Evolutionary conservation across 2,888 invertebrate genomes (phyloP).

Genomic region (Antheraea assamensis): DNA sequence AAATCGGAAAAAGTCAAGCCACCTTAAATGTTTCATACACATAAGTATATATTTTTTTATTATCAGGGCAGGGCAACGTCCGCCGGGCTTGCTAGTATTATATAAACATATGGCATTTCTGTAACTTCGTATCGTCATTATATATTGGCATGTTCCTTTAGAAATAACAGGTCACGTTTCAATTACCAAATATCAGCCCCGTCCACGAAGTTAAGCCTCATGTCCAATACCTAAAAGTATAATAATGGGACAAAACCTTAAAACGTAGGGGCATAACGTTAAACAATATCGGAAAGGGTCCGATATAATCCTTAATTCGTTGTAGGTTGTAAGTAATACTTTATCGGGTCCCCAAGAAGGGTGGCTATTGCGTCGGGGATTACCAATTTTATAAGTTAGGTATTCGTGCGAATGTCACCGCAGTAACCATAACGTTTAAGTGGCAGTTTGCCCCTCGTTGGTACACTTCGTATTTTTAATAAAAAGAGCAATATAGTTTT

Average conservation of each 20-base stretch:
- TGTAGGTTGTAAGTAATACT: constrained; percentile 53
- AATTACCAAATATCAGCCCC: constrained; percentile 17
- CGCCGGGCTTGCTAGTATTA: no score
- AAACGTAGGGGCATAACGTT: constrained; percentile 45
- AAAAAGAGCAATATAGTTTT: constrained; percentile 76
- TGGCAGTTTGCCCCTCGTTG: constrained; percentile 74
- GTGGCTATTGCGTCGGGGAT: constrained; percentile 54
- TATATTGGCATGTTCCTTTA: neutral
- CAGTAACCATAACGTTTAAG: constrained; percentile 79
- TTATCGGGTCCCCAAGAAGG: constrained; percentile 57
- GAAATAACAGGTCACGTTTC: constrained; percentile 17
- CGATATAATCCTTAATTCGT: constrained; percentile 60
- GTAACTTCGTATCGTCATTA: neutral
- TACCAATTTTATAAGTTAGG: constrained; percentile 78
- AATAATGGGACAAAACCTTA: constrained; percentile 42
- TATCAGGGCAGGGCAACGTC: no score
- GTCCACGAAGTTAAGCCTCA: constrained; percentile 10
- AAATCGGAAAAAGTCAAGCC: no score
- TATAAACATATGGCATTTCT: neutral
- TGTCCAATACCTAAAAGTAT: constrained; percentile 28
- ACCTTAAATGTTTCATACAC: no score
- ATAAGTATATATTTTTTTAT: no score
- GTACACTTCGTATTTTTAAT: constrained; percentile 75
- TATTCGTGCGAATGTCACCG: constrained; percentile 74
- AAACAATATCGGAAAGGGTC: constrained; percentile 49